These are phyloP conservation scores for Gryllus bimaculatus DNA, from an alignment of 1,140 invertebrate species.

Conservation along the genomic window DNA sequence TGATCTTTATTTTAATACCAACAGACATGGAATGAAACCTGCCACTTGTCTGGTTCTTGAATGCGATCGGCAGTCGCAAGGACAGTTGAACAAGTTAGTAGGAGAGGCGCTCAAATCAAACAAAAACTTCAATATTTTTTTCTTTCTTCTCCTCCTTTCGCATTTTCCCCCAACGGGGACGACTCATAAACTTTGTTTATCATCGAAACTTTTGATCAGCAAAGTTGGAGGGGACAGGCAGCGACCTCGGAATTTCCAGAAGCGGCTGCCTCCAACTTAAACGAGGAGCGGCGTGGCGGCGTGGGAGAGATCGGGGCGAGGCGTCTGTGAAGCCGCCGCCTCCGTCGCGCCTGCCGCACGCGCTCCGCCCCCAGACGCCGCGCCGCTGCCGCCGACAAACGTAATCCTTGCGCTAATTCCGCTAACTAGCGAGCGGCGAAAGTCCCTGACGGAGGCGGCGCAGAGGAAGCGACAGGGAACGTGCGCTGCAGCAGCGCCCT, in stretches of 20 bases:
- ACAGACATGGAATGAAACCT: background rate
- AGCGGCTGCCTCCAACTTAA: background rate
- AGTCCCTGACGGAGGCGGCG: background rate
- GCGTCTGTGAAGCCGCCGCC: background rate
- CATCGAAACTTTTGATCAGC: background rate
- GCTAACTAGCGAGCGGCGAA: background rate
- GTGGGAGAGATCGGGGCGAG: background rate
- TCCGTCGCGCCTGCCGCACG: background rate
- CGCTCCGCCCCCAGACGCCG: no score
- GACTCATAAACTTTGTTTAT: slow-evolving; percentile 1
- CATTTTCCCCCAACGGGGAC: background rate
- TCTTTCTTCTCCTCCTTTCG: background rate
- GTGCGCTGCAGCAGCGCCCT: no score
- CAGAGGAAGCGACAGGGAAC: no score
- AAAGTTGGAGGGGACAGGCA: background rate
- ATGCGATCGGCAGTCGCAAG: background rate
- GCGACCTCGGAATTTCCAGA: background rate
- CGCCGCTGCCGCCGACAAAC: background rate
- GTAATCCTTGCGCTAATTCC: background rate
- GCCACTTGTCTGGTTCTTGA: background rate
- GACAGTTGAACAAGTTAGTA: background rate
- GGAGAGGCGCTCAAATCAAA: background rate
- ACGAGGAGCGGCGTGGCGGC: background rate
- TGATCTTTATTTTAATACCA: background rate
- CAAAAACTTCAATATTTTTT: background rate